A percentile compares a stretch with the other conserved stretches of the same genome.
phyloP scores from a whole-genome alignment of 2,113 vertebrate species.

The Lophotis ruficrista region DNA sequence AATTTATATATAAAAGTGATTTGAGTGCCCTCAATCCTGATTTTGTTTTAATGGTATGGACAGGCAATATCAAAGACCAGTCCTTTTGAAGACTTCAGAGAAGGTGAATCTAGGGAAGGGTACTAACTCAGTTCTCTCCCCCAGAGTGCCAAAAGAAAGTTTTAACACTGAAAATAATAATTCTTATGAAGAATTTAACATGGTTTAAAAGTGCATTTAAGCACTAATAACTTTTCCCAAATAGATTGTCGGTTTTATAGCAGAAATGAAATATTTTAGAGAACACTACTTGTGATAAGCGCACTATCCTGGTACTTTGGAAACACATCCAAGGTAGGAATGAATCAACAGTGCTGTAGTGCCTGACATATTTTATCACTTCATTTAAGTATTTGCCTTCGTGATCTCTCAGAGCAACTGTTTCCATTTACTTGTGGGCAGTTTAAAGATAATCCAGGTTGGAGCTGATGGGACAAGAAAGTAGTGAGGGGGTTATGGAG shows the following conservation, averaged over 20 bases:
- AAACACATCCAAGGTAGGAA: slow-evolving; percentile 22
- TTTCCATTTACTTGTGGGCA: not conserved
- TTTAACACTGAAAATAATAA: not conserved
- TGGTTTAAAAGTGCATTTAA: not conserved
- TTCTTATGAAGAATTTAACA: not conserved
- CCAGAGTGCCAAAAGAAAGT: not conserved
- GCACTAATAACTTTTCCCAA: slow-evolving; percentile 4
- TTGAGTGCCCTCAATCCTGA: not conserved
- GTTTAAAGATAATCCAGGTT: not conserved
- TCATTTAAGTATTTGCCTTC: slow-evolving; percentile 2
- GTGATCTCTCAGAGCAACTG: not conserved
- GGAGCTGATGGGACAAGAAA: not conserved
- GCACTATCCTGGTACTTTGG: not conserved
- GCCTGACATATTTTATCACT: slow-evolving; percentile 12
- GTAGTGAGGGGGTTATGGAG: not conserved
- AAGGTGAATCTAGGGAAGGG: not conserved
- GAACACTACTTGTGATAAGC: slow-evolving; percentile 7
- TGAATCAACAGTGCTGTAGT: slow-evolving; percentile 24
- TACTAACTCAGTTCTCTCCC: not conserved
- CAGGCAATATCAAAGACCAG: not conserved
- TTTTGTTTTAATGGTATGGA: not conserved
- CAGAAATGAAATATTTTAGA: slow-evolving; percentile 4
- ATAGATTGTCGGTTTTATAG: not conserved
- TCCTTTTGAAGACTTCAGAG: not conserved
- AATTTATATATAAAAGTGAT: not conserved